Evolutionary conservation across 1,140 invertebrate genomes (phyloP), one percentile per base, ranked within the genome.

Genomic region (Drosophila orena): DNA sequence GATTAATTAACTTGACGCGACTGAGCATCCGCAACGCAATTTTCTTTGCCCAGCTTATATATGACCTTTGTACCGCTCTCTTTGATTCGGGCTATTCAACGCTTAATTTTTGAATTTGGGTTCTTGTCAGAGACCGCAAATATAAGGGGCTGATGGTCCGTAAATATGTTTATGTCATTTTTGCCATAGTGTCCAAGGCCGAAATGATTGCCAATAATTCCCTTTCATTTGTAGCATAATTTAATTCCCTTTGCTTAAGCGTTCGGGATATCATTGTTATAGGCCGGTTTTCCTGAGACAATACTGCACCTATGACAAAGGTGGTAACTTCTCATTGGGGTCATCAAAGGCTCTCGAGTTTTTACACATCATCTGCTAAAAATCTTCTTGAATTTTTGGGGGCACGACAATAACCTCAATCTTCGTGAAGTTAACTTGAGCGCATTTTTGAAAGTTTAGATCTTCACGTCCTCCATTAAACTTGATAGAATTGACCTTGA

Each of bases 111-210:
- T 17, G 17, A 17, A 17, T 1, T 1, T 17, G 17, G 17, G 17
- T 17, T 17, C 17, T 17, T 17, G 17, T 17, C 17, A 17, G 17
- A 17, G 17, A 17, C 17, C 17, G 17, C 17, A 17, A 17, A 1
- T 17, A 17, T 17, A 17, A 17, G 17, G n/a, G n/a, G n/a, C n/a
- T n/a, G n/a, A n/a, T 49, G 53, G 20, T 65, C 43, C 15, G 47
- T 61, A 35, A 60, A 61, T 22, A 68, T 53, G 38, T 53, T 68
- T 24, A 68, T 30, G 43, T 64, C 52, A 30, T 14, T 47, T 44
- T 57, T 47, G 7, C 62, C 17, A 17, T 17, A 17, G 17, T n/a
- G n/a, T n/a, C n/a, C n/a, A n/a, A 17, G 17, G 17, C 62, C n/a
- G 43, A 66, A 38, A 17, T 17, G 1, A 20, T 72, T 61, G 30